These are phyloP conservation scores for Drosophila lacteicornis DNA, from an alignment of 1,140 invertebrate genomes.

Conservation along the genomic window DNA sequence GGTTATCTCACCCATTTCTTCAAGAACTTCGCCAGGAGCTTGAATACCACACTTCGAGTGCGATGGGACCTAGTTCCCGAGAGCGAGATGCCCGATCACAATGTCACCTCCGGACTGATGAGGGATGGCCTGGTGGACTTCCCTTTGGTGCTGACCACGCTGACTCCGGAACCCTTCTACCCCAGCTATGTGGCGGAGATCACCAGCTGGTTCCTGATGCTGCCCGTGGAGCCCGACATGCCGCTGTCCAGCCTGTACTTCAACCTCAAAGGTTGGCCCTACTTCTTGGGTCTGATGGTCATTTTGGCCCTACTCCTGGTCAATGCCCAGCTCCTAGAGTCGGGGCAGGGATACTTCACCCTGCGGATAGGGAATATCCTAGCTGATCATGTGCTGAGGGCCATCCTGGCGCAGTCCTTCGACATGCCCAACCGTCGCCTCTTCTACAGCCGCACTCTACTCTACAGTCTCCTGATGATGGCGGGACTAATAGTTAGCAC, in stretches of 20 bases:
- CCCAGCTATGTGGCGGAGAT: slow-evolving; percentile 40
- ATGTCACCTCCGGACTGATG: neutral
- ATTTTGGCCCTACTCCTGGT: slow-evolving; percentile 40
- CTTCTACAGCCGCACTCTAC: neutral
- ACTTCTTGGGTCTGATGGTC: slow-evolving; percentile 10
- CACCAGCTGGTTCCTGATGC: slow-evolving; percentile 49
- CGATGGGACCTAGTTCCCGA: slow-evolving; percentile 18
- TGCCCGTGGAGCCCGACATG: slow-evolving; percentile 46
- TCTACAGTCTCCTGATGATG: slow-evolving; percentile 37
- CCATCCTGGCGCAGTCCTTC: slow-evolving; percentile 44
- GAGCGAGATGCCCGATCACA: neutral
- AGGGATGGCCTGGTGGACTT: slow-evolving; percentile 38
- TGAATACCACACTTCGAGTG: slow-evolving; percentile 40
- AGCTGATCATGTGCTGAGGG: slow-evolving; percentile 44
- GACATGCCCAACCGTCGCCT: slow-evolving; percentile 16
- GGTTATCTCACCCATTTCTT: slow-evolving; percentile 49
- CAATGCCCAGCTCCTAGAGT: slow-evolving; percentile 18
- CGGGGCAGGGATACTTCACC: slow-evolving; percentile 6
- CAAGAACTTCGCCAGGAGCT: slow-evolving; percentile 32
- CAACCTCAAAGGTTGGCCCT: slow-evolving; percentile 3
- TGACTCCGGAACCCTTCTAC: neutral
- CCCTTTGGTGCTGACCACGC: slow-evolving; percentile 18
- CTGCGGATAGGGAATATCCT: slow-evolving; percentile 9
- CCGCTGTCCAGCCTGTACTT: slow-evolving; percentile 17
- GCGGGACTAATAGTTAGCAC: slow-evolving; percentile 36